Base-by-base conservation (phyloP, 64 coral and sea anemone genomes). In the Actinia tenebrosa region DNA sequence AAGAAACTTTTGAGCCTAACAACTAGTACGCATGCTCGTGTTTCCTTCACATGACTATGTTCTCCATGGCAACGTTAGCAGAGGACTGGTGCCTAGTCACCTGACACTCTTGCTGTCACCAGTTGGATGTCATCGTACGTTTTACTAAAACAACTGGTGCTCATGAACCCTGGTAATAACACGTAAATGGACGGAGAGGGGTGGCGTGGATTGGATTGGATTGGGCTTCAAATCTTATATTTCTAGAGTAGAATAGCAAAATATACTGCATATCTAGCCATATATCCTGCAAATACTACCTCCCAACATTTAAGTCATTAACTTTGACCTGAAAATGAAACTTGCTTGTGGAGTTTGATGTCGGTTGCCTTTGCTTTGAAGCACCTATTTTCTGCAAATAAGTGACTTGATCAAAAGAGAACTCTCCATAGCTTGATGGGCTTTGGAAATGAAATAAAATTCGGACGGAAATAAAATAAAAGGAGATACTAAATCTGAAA, bases 51-150 rank as follows among this genome's bases (percentile, higher is more conserved):
- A 8, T 75, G n/a, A 75, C 25, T 30, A 42, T 42, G 37, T 30
- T 75, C 69, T 30, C 69, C 69, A 75, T 75, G 69, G 69, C 69
- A 75, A 75, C 26, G 26, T 27, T 0, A 14, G 26, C 25, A 4
- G 25, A 75, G 69, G 69, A 30, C 69, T 75, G 69, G 69, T 75
- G 69, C n/a, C 69, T 75, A 75, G 69, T 75, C 69, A 75, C 69
- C 69, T 15, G 69, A 75, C 26, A 27, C 69, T 75, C 69, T 75
- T 75, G 22, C 69, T 75, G 23, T 75, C 25, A 75, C 69, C 69
- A 75, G 69, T 75, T 75, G 69, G 23, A 75, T 37, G 69, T 75
- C 25, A 75, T 75, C 42, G 69, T 75, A 75, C 69, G 69, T 75
- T 75, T 75, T 14, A 14, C 26, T 42, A 75, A 72, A 10, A 75